Evolutionary conservation across 2,797 vertebrate genomes (phyloP).

Genomic region (Enteromius argenteus): DNA sequence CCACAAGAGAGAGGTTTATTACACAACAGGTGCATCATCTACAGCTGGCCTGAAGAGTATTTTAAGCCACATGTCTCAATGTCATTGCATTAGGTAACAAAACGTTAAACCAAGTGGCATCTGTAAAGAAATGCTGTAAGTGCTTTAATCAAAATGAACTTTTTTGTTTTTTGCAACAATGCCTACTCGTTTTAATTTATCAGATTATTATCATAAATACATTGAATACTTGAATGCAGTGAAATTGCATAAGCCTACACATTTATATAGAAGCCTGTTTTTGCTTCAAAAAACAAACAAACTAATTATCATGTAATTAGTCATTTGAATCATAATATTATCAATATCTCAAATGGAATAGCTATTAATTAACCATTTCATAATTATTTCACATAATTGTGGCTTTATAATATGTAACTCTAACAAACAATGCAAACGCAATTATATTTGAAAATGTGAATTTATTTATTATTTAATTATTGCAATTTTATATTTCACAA

Average conservation of each 20-base stretch:
- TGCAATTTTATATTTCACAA: not conserved
- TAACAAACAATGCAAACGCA: not conserved
- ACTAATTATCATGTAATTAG: not conserved
- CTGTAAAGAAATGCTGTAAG: not conserved
- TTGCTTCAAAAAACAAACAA: not conserved
- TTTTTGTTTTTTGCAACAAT: not conserved
- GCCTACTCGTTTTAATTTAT: not conserved
- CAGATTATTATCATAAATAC: not conserved
- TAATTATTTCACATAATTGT: not conserved
- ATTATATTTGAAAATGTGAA: not conserved
- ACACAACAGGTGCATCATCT: constrained; percentile 12
- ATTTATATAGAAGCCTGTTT: not conserved
- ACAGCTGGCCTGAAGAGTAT: not conserved
- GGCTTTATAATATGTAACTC: not conserved
- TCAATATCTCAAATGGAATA: not conserved
- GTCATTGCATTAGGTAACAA: not conserved
- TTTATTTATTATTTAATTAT: not conserved
- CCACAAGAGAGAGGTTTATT: not conserved
- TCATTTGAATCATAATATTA: not conserved
- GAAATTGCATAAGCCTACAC: not conserved
- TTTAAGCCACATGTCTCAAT: not conserved
- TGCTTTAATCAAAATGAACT: not conserved
- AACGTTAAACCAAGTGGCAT: not conserved
- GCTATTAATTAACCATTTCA: not conserved
- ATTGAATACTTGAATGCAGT: not conserved